Percentiles rank a stretch among this genome's conserved stretches.
Evolutionary conservation across 2,797 vertebrate genomes (phyloP).

Genomic region (Yasuhikotakia modesta): DNA sequence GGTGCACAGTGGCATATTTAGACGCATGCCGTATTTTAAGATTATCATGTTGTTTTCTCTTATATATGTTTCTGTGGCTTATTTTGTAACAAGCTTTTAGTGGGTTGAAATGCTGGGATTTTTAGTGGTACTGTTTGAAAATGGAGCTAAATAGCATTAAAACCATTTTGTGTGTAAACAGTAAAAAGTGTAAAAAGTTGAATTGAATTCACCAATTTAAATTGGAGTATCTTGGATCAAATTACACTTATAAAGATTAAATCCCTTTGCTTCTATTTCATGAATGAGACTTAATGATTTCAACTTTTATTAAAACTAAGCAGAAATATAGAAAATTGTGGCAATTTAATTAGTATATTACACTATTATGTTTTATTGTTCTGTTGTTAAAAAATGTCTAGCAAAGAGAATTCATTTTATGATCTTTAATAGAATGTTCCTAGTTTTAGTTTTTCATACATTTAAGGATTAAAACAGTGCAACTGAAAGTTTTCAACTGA

Average conservation of each 20-base stretch:
- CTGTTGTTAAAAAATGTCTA: background rate
- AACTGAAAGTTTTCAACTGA: background rate
- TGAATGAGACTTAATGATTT: background rate
- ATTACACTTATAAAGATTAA: background rate
- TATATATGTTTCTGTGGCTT: slow-evolving; percentile 58
- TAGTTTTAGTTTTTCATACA: background rate
- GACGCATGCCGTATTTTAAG: background rate
- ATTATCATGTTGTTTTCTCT: slow-evolving; percentile 50
- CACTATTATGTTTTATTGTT: background rate
- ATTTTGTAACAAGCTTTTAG: slow-evolving; percentile 3
- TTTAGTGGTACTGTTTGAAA: background rate
- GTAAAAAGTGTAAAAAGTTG: no score
- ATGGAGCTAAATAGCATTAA: background rate
- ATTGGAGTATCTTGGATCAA: background rate
- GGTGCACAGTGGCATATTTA: slow-evolving; percentile 73
- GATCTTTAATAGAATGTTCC: slow-evolving; percentile 10
- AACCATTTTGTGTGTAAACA: no score
- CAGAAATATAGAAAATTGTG: no score
- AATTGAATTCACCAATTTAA: background rate
- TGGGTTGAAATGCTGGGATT: background rate
- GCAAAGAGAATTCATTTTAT: background rate
- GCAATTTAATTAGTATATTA: no score
- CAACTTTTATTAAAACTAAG: background rate
- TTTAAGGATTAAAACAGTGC: background rate
- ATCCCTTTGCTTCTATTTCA: background rate